phyloP scores from a whole-genome alignment of 2,888 invertebrate species.

The Ichneumon xanthorius region DNA sequence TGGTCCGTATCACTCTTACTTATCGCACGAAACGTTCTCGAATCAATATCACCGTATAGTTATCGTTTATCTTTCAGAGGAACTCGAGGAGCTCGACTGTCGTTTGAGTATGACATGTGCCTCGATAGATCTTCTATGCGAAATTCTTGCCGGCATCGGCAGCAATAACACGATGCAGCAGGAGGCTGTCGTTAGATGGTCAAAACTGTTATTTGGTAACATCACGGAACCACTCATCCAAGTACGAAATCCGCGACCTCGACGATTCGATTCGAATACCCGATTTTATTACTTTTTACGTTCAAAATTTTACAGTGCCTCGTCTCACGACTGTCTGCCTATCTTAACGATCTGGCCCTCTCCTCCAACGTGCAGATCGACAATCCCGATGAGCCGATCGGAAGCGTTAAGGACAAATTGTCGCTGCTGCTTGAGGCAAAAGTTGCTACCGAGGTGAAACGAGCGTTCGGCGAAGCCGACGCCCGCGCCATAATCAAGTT shows the following conservation, averaged over 20 bases:
- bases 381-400: slow-evolving; percentile 71
- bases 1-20: slow-evolving; percentile 69
- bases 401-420: slow-evolving; percentile 73
- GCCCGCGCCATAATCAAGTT: slow-evolving; percentile 81
- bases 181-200: slow-evolving; percentile 85
- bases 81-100: slow-evolving; percentile 85
- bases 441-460: slow-evolving; percentile 74
- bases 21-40: slow-evolving; percentile 1
- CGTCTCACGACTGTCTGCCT: slow-evolving; percentile 66
- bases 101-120: slow-evolving; percentile 85
- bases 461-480: slow-evolving; percentile 83
- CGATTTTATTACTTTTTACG: too few species aligned
- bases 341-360: slow-evolving; percentile 70
- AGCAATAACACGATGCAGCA: slow-evolving; percentile 84
- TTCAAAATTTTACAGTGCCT: slow-evolving; percentile 68
- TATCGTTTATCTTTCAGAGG: slow-evolving; percentile 82
- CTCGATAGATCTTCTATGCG: slow-evolving; percentile 85
- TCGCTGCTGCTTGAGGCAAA: slow-evolving; percentile 68
- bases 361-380: slow-evolving; percentile 64
- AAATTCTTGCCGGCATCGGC: slow-evolving; percentile 84
- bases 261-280: background rate
- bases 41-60: background rate
- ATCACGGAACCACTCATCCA: slow-evolving; percentile 82
- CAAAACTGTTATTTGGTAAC: slow-evolving; percentile 84
- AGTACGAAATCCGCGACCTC: slow-evolving; percentile 66